Percentiles rank a stretch among this genome's conserved stretches.
phyloP scores from a whole-genome alignment of 2,888 invertebrate species.

The Leptinotarsa rubiginosa region DNA sequence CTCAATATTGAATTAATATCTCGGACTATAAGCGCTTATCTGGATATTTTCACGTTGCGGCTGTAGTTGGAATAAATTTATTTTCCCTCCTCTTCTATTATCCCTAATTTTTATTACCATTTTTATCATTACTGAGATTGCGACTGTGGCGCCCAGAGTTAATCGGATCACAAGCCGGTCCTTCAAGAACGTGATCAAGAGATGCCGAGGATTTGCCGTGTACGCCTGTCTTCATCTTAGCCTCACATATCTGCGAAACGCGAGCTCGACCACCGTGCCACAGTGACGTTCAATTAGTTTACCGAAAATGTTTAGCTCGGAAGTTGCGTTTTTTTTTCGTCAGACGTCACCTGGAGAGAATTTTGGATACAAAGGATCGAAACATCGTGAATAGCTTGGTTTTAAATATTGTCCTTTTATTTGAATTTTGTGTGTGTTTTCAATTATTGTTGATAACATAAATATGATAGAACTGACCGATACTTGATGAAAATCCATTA shows the following conservation, averaged over 20 bases:
- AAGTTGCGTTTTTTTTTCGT: background rate
- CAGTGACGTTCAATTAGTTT: slow-evolving; percentile 6
- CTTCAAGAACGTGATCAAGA: slow-evolving; percentile 66
- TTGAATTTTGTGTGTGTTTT: too few species aligned
- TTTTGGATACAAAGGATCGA: too few species aligned
- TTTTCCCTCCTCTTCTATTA: slow-evolving; percentile 56
- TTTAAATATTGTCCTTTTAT: too few species aligned
- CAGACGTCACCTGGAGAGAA: too few species aligned
- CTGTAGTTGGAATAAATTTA: slow-evolving; percentile 53
- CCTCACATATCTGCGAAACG: slow-evolving; percentile 59
- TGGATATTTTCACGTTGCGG: slow-evolving; percentile 51
- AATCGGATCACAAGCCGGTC: slow-evolving; percentile 66
- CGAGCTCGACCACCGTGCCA: slow-evolving; percentile 26
- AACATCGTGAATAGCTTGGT: too few species aligned
- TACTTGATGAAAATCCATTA: too few species aligned
- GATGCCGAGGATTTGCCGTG: slow-evolving; percentile 64
- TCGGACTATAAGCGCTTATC: slow-evolving; percentile 53
- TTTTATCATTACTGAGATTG: slow-evolving; percentile 68
- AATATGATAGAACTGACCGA: too few species aligned
- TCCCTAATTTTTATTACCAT: slow-evolving; percentile 68
- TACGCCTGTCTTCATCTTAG: slow-evolving; percentile 62
- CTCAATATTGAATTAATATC: background rate
- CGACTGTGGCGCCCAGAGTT: slow-evolving; percentile 64
- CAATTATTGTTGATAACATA: too few species aligned
- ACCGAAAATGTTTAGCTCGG: slow-evolving; percentile 26